These are phyloP conservation scores for Procambarus clarkii DNA, from an alignment of 1,140 invertebrate genomes.

Conservation along the genomic window DNA sequence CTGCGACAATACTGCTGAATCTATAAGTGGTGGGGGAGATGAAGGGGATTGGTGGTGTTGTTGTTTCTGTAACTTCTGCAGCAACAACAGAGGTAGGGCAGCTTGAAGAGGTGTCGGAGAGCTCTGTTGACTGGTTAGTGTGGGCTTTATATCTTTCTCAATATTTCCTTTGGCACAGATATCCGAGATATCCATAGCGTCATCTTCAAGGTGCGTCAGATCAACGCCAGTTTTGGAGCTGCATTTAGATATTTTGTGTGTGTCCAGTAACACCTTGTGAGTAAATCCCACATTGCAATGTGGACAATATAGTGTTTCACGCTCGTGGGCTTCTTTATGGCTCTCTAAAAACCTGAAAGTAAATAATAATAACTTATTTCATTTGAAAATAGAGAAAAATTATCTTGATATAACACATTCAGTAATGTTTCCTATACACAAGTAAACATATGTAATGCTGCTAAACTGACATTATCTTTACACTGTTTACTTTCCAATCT, in stretches of 20 bases:
- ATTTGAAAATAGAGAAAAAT: too few relatives aligned
- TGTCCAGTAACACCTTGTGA: slow-evolving; percentile 64
- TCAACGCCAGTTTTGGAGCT: slow-evolving; percentile 51
- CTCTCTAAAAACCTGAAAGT: slow-evolving; percentile 53
- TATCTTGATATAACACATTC: too few relatives aligned
- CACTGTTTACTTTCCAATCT: too few relatives aligned
- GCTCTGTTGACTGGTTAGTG: background rate
- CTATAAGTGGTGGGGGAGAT: slow-evolving; percentile 37
- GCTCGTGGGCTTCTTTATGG: slow-evolving; percentile 65
- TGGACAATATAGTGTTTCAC: slow-evolving; percentile 57
- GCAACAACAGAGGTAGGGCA: slow-evolving; percentile 33
- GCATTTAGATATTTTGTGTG: slow-evolving; percentile 69
- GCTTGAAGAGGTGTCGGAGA: slow-evolving; percentile 23
- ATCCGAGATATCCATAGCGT: background rate
- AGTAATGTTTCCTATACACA: too few relatives aligned
- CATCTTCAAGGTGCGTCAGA: slow-evolving; percentile 55
- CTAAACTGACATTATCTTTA: too few relatives aligned
- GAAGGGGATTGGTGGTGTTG: slow-evolving; percentile 13
- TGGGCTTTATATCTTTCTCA: background rate
- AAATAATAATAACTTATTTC: background rate
- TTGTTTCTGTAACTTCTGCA: slow-evolving; percentile 57
- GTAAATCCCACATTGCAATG: slow-evolving; percentile 68
- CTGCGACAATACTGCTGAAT: slow-evolving; percentile 7
- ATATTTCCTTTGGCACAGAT: background rate
- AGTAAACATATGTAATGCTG: too few relatives aligned